phyloP scores from a whole-genome alignment of 2,797 vertebrate genomes.

The Naso thynnoides region DNA sequence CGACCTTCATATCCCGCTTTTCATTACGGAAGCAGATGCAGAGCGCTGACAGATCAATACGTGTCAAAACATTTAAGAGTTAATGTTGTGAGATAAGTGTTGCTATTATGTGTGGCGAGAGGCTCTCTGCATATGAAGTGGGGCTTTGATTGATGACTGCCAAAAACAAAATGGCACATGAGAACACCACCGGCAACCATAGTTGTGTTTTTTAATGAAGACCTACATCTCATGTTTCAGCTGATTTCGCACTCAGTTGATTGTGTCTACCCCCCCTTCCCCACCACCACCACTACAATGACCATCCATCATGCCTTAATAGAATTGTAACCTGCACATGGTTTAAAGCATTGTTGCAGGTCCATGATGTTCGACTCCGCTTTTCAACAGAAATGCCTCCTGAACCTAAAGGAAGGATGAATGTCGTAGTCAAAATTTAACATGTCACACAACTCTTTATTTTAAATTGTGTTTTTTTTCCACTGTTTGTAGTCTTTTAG shows the following conservation, averaged over 20 bases:
- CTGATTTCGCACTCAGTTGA: conserved; percentile 80
- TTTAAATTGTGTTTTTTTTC: too few species aligned
- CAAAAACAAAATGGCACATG: conserved; percentile 74
- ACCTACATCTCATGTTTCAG: conserved; percentile 68
- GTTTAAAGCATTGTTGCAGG: conserved; percentile 31
- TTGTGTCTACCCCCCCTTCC: conserved; percentile 52
- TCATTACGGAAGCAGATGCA: conserved; percentile 41
- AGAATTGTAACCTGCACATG: conserved; percentile 47
- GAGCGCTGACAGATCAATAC: conserved; percentile 60
- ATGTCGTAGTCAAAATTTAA: neutral
- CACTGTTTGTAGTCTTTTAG: neutral
- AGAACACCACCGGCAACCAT: conserved; percentile 61
- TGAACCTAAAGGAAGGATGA: conserved; percentile 40
- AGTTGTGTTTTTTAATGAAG: conserved; percentile 81
- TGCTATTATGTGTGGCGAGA: conserved; percentile 61
- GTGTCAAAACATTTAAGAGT: conserved; percentile 68
- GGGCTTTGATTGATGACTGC: conserved; percentile 79
- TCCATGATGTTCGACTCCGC: conserved; percentile 27
- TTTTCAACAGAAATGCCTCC: conserved; percentile 30
- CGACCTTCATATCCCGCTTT: conserved; percentile 6
- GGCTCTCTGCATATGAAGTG: conserved; percentile 64
- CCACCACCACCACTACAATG: neutral
- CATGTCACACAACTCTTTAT: neutral
- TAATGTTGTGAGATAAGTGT: conserved; percentile 73
- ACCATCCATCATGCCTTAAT: conserved; percentile 72